Conservation (phyloP, 92 coral and sea anemone species). For the Porites divaricata region DNA sequence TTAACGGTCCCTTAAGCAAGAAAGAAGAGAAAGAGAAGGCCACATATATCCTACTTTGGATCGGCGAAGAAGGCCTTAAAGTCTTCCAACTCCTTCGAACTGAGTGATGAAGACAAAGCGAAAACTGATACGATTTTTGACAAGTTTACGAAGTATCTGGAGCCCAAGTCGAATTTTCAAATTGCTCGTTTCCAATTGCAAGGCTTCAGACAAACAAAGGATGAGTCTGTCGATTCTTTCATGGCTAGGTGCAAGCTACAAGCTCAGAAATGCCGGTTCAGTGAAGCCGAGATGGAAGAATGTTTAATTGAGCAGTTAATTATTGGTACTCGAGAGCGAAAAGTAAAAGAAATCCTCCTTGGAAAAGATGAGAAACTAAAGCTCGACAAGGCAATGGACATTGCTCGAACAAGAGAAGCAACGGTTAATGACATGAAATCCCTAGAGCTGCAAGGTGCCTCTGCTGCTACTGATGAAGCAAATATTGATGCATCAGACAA, state of each 20-base stretch:
- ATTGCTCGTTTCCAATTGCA: neutral
- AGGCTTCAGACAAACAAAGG: neutral
- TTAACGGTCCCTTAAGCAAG: neutral
- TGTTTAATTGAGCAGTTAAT: neutral
- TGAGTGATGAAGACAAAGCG: neutral
- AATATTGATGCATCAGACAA: no score
- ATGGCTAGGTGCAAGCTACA: neutral
- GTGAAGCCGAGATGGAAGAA: neutral
- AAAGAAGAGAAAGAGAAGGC: constrained; percentile 1
- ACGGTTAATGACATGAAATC: no score
- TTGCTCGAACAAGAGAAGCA: no score
- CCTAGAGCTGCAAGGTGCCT: no score
- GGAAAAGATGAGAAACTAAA: neutral
- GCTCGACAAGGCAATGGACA: no score
- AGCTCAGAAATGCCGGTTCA: neutral
- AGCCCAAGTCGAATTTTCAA: neutral
- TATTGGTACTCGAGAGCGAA: neutral
- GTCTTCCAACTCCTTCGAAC: neutral
- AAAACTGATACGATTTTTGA: neutral
- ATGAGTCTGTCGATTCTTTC: neutral
- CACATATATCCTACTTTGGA: neutral
- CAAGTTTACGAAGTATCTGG: constrained; percentile 6
- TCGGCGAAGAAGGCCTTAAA: neutral
- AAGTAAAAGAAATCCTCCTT: neutral
- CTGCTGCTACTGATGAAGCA: no score